Evolutionary conservation across 92 coral and sea anemone genomes (phyloP).

Genomic region (Phymanthus crucifer): DNA sequence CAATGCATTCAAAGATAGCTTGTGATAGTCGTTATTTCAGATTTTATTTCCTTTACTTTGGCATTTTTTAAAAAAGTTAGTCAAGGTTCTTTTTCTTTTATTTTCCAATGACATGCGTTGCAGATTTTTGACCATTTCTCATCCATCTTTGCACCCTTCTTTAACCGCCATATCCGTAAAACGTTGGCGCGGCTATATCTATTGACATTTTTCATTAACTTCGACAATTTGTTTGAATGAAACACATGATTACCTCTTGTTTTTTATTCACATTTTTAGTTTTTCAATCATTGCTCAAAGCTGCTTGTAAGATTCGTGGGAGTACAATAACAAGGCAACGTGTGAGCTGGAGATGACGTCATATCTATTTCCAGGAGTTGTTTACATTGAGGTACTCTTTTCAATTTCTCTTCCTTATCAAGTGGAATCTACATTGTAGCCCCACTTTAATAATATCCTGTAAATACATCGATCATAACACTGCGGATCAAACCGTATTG

Average conservation of each 20-base stretch:
- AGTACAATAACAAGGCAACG: background rate
- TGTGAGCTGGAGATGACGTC: conserved; percentile 1
- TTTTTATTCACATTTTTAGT: background rate
- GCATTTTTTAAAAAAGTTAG: too few species aligned
- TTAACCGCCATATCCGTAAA: background rate
- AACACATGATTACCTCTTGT: background rate
- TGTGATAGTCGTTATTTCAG: too few species aligned
- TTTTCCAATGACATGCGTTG: too few species aligned
- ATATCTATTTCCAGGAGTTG: background rate
- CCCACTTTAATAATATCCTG: background rate
- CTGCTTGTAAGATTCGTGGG: conserved; percentile 3
- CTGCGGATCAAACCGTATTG: background rate
- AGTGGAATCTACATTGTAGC: background rate
- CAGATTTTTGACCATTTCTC: too few species aligned
- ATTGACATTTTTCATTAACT: background rate
- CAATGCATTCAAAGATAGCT: background rate
- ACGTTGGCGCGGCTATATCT: background rate
- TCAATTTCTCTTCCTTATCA: background rate
- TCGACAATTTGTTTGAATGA: background rate
- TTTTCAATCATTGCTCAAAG: background rate
- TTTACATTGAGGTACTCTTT: background rate
- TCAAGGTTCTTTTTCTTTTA: too few species aligned
- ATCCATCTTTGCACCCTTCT: background rate
- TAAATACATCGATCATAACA: background rate
- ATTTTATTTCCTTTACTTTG: too few species aligned